Evolutionary conservation across 2,888 invertebrate genomes (phyloP), one percentile per base, ranked within the genome.

Genomic region (Anthophora plumipes): DNA sequence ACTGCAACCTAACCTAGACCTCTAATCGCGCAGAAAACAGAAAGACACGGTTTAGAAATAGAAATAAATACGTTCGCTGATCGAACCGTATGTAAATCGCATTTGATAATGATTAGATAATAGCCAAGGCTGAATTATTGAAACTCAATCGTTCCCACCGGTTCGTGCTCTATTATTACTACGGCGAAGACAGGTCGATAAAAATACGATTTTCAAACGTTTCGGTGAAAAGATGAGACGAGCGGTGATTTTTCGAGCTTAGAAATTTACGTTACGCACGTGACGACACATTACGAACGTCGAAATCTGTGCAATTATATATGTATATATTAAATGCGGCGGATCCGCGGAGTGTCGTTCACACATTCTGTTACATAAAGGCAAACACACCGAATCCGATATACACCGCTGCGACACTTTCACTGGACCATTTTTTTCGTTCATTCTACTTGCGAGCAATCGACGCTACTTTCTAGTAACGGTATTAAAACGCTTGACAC

Each of bases 381-480:
- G 69, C 80, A 77, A 82, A 77, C 75, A 80, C 70, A 71, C 37
- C 69, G 60, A 76, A 77, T 73, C 72, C 66, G 66, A 80, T 54
- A 80, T 54, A 67, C 67, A 57, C 54, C 31, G 46, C 39, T 66
- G 76, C 70, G 80, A 83, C 83, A 85, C 85, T 85, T 85, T 85
- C 85, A 84, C 85, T 85, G 82, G 85, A 84, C 84, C 79, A 79
- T 80, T 85, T 71, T 78, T 59, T 63, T 59, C 57, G 46, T 73
- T 72, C 63, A 73, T 71, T 72, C 75, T 60, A 55, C 63, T 68
- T 52, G 50, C 66, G 41, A 63, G 54, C 61, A 71, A 75, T 79
- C 81, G 78, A 76, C 59, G 69, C 76, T 77, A 81, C 85, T 85
- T 85, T 85, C 85, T 85, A 85, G 77, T 84, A 80, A 75, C 80